phyloP scores from a whole-genome alignment of 2,113 vertebrate genomes.

The Scartelaos histophorus region DNA sequence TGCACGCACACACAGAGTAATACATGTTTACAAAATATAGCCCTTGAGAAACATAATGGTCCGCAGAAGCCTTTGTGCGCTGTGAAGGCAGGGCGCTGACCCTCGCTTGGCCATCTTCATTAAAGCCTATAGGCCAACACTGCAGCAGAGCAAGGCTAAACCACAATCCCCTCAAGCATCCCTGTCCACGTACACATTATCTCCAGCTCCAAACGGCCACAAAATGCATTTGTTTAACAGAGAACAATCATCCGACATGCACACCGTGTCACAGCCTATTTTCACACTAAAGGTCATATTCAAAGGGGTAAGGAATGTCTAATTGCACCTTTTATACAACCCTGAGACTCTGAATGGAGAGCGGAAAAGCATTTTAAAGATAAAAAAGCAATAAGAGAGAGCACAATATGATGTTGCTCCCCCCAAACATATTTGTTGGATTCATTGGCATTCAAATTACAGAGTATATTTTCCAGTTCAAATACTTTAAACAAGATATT shows the following conservation, averaged over 20 bases:
- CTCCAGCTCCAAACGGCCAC: conserved; percentile 2
- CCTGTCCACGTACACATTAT: conserved; percentile 10
- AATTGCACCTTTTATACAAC: conserved; percentile 70
- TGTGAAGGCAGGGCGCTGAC: conserved; percentile 52
- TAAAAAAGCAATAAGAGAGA: conserved; percentile 63
- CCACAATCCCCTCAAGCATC: conserved; percentile 33
- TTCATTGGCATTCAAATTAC: conserved; percentile 75
- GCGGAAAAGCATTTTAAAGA: conserved; percentile 61
- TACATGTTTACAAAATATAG: conserved; percentile 58
- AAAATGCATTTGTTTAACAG: conserved; percentile 44
- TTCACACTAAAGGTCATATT: conserved; percentile 65
- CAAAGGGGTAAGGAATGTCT: conserved; percentile 54
- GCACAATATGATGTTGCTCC: conserved; percentile 56
- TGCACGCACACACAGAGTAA: conserved; percentile 18
- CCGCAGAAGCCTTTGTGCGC: conserved; percentile 59
- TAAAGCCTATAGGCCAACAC: conserved; percentile 55
- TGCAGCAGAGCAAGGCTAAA: conserved; percentile 38
- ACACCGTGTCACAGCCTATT: conserved; percentile 47
- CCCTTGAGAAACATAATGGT: conserved; percentile 52
- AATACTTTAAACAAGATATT: conserved; percentile 78
- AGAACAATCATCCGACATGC: conserved; percentile 54
- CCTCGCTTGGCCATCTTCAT: conserved; percentile 63
- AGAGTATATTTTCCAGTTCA: conserved; percentile 76
- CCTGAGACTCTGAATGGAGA: conserved; percentile 59
- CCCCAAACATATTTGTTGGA: conserved; percentile 58